phyloP scores from a whole-genome alignment of 2,113 vertebrate species.

The Hypocryptadius cinnamomeus region DNA sequence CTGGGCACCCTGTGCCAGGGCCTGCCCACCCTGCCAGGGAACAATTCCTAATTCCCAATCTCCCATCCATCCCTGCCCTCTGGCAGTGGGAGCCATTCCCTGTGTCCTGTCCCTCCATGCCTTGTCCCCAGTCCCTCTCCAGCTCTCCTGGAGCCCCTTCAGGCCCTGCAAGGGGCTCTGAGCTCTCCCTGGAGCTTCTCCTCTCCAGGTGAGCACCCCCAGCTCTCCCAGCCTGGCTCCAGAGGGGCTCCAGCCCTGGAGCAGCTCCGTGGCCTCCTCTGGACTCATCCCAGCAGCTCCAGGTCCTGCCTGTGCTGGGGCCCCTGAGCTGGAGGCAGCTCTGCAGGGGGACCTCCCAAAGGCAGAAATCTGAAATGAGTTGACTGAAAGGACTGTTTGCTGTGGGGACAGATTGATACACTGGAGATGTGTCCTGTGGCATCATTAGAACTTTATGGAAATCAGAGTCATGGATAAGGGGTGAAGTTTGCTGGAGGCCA shows the following conservation, averaged over 20 bases:
- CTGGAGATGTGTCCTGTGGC: background rate
- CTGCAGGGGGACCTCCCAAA: background rate
- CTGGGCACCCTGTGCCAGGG: background rate
- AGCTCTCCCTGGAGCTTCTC: background rate
- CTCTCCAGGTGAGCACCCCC: background rate
- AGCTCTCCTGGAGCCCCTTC: background rate
- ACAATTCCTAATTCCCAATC: too few relatives aligned
- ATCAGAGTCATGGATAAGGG: background rate
- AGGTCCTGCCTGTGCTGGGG: background rate
- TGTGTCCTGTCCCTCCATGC: background rate
- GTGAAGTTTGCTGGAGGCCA: background rate
- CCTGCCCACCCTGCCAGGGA: background rate
- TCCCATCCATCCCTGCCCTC: background rate
- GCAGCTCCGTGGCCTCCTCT: fast-evolving
- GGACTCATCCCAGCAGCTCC: background rate
- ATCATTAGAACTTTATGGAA: background rate
- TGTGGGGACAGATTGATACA: background rate
- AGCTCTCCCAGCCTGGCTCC: background rate
- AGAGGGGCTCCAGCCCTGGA: background rate
- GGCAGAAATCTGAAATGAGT: background rate
- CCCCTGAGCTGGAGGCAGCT: background rate
- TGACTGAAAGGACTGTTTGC: background rate
- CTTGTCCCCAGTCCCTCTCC: background rate
- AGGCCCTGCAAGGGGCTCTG: background rate
- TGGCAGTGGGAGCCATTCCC: background rate